Percentiles rank a stretch among this genome's conserved stretches.
Conservation (phyloP, 2,888 invertebrate species). For the Drosophila mimetica region DNA sequence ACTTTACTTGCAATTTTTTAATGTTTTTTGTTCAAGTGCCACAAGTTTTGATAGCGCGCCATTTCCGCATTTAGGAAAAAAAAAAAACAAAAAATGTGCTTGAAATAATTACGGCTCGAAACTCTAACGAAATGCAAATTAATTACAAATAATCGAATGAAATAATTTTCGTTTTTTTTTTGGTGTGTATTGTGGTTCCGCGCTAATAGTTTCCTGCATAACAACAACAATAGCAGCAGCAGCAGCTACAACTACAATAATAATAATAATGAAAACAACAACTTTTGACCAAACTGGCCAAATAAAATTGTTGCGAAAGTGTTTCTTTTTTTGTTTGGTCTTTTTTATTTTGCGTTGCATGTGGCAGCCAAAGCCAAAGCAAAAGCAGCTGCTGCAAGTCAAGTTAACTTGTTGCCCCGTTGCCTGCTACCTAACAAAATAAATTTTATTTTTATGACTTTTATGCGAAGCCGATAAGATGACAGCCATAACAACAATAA, state of each 20-base stretch:
- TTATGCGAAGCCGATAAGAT: conserved; percentile 53
- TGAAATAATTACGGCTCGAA: conserved; percentile 44
- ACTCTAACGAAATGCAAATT: conserved; percentile 64
- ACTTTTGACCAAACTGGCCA: conserved; percentile 30
- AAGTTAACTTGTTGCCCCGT: conserved; percentile 29
- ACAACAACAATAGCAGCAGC: conserved; percentile 19
- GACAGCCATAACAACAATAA: conserved; percentile 32
- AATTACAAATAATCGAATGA: conserved; percentile 51
- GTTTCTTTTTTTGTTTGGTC: conserved; percentile 2
- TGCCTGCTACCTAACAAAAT: conserved; percentile 55
- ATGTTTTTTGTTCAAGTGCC: conserved; percentile 47
- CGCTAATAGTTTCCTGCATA: conserved; percentile 63
- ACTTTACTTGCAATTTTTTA: conserved; percentile 9
- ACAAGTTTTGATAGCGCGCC: conserved; percentile 47
- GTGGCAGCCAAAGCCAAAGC: conserved; percentile 50
- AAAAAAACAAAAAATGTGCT: conserved; percentile 18
- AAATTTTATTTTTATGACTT: conserved; percentile 63
- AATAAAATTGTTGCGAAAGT: conserved; percentile 45
- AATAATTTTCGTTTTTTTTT: conserved; percentile 24
- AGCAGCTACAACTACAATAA: conserved; percentile 25
- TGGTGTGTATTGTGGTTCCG: conserved; percentile 46
- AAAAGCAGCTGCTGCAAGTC: conserved; percentile 20
- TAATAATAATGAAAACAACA: conserved; percentile 26
- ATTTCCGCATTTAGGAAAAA: conserved; percentile 61
- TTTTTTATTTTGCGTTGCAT: conserved; percentile 45